These are phyloP conservation scores for Tympanuchus pallidicinctus DNA, from an alignment of 2,113 vertebrate species.

Conservation along the genomic window DNA sequence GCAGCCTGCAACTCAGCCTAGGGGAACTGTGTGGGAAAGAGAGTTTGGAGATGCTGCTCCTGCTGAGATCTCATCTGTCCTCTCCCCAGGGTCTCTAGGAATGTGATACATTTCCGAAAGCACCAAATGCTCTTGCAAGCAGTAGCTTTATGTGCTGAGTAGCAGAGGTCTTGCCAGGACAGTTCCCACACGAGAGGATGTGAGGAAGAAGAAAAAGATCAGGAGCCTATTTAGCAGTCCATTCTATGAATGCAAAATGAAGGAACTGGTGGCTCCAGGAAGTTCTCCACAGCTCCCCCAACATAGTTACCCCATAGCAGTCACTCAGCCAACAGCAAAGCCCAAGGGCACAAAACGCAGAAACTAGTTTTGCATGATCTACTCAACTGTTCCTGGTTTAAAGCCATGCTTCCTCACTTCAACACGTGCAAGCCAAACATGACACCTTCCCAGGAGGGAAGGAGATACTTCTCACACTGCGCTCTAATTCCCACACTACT, in stretches of 20 bases:
- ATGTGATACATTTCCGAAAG: conserved; percentile 28
- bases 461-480: not conserved
- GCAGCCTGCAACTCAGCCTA: not conserved
- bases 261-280: not conserved
- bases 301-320: not conserved
- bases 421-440: not conserved
- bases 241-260: not conserved
- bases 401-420: not conserved
- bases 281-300: not conserved
- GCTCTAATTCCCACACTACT: not conserved
- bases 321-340: not conserved
- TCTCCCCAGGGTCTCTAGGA: conserved; percentile 27
- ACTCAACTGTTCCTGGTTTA: not conserved
- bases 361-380: not conserved
- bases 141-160: not conserved
- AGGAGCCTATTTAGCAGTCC: not conserved
- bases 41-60: not conserved
- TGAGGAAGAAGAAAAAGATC: not conserved
- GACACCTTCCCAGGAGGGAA: not conserved
- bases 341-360: fast-evolving
- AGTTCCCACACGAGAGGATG: not conserved
- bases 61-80: not conserved
- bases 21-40: not conserved
- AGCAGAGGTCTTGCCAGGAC: not conserved
- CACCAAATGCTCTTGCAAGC: not conserved